Evolutionary conservation across 2,888 invertebrate species (phyloP), one percentile per base, ranked within the genome.

Genomic region (Drosophila algonquin): DNA sequence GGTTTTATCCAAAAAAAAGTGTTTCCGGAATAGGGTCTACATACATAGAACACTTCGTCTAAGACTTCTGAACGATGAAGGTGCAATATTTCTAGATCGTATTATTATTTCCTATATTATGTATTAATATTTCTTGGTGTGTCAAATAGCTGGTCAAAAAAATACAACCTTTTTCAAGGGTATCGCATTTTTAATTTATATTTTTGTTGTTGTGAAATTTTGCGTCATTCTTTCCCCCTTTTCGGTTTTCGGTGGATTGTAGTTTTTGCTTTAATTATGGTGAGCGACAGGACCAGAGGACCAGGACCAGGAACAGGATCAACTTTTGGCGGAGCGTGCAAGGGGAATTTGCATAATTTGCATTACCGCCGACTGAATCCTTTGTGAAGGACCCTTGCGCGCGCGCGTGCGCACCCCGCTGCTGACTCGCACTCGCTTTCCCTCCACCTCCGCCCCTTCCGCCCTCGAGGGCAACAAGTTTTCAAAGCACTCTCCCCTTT

Each of bases 401-500:
- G 27, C 59, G 77, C 77, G 85, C 85, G 85, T 79, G 85, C 78
- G 76, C 81, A 48, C 52, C 55, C 45, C 52, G 16, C 63, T 52
- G 27, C 53, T 40, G 52, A 44, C 45, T 30, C 21, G 21, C 10
- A 40, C 18, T 44, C 18, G 14, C n/a, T 30, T 35, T 30, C 30
- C 16, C 10, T 48, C 14, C 50, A 12, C 16, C n/a, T 9, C 1
- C 40, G 7, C 12, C 18, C 45, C 24, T 56, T 47, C 44, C 50
- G 30, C 27, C 21, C 18, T 18, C 9, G n/a, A 40, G 32, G 68
- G 74, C 81, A 83, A 83, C 81, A 83, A 80, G 79, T 82, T 82
- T 60, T 65, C 52, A 63, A 59, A 77, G 77, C 75, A 64, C 57
- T 64, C 30, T 44, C 10, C 10, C 8, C 32, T 50, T 32, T 50